Evolutionary conservation across 2,888 invertebrate genomes (phyloP).

Genomic region (Tetranychus truncatus): DNA sequence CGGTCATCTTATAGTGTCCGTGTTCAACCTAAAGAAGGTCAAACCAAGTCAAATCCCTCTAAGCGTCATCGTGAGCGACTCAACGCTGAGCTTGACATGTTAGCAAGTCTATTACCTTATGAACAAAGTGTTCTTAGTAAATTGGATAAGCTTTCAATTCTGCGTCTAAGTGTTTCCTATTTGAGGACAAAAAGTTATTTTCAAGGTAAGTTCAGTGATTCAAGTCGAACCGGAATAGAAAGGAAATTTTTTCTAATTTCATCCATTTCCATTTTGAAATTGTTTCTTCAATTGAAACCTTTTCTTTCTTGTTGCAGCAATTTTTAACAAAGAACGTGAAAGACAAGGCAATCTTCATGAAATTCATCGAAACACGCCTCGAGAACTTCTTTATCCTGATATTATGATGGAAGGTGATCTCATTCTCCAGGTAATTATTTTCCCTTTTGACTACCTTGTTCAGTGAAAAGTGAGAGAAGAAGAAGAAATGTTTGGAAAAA

Average conservation of each 20-base stretch:
- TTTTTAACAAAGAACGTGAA: constrained; percentile 84
- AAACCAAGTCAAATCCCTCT: constrained; percentile 91
- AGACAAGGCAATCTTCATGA: constrained; percentile 35
- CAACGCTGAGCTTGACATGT: constrained; percentile 90
- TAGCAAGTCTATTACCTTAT: constrained; percentile 83
- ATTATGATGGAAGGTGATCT: constrained; percentile 62
- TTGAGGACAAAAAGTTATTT: constrained; percentile 97
- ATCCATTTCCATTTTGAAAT: too few relatives aligned
- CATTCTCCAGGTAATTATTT: constrained; percentile 63
- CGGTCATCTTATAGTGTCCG: neutral
- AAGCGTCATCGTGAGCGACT: constrained; percentile 92
- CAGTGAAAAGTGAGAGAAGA: neutral
- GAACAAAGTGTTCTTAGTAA: constrained; percentile 95
- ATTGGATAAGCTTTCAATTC: constrained; percentile 88
- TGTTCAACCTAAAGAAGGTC: constrained; percentile 59
- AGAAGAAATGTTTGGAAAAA: neutral
- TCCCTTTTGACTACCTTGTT: neutral
- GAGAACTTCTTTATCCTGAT: constrained; percentile 25
- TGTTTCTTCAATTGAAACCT: neutral
- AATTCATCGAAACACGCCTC: constrained; percentile 19
- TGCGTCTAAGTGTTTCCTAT: constrained; percentile 92
- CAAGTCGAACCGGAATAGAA: too few relatives aligned
- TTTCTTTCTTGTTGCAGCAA: constrained; percentile 43
- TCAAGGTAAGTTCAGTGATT: constrained; percentile 55
- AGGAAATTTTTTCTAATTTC: too few relatives aligned